Evolutionary conservation across 2,113 vertebrate species (phyloP).

Genomic region (Eleginops maclovinus): DNA sequence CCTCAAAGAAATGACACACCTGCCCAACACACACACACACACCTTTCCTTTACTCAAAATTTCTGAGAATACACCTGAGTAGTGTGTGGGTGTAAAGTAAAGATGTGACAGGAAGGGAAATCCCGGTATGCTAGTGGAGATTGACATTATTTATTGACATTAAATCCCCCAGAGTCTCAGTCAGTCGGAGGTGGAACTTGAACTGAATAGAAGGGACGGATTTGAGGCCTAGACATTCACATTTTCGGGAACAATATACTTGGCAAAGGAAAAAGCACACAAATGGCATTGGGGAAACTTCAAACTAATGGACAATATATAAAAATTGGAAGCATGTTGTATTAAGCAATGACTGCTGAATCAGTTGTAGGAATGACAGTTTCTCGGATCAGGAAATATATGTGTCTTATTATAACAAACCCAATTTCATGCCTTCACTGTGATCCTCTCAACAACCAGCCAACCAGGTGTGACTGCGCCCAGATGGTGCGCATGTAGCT

Average conservation of each 20-base stretch:
- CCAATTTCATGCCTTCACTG: constrained; percentile 16
- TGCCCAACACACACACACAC: not conserved
- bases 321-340: not conserved
- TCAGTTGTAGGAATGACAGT: not conserved
- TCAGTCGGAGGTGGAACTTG: constrained; percentile 34
- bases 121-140: constrained; percentile 38
- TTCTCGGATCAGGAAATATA: not conserved
- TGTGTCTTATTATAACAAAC: not conserved
- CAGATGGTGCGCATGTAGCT: constrained; percentile 62
- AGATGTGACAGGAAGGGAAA: constrained; percentile 42
- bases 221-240: constrained; percentile 44
- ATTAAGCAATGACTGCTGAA: constrained; percentile 2
- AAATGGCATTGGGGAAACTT: constrained; percentile 6
- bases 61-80: constrained; percentile 17
- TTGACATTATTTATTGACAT: constrained; percentile 65
- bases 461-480: constrained; percentile 27
- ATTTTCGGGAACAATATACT: constrained; percentile 31
- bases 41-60: not conserved
- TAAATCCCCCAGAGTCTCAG: constrained; percentile 40
- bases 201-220: constrained; percentile 24
- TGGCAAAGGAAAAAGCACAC: constrained; percentile 29
- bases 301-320: constrained; percentile 37
- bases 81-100: constrained; percentile 12
- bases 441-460: constrained; percentile 13
- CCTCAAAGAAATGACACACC: constrained; percentile 28